Base-by-base conservation (phyloP, 2,797 vertebrate species). In the Epinephelus awoara region DNA sequence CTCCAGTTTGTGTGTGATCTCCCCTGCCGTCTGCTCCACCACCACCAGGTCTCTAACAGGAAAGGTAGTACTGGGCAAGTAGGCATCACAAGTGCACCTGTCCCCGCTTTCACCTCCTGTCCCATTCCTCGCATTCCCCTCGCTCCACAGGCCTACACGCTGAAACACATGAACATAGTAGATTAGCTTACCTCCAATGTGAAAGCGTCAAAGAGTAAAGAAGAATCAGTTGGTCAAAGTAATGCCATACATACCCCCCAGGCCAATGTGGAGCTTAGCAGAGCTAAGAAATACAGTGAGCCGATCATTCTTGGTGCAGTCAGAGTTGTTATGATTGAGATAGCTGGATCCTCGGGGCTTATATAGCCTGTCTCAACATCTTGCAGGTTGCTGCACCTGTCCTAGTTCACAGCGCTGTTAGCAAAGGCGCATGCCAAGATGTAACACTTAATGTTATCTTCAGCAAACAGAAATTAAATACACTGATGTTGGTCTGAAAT, bases 11-110 rank as follows among this genome's bases (percentile, higher is more conserved):
- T 42, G 85, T 46, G 72, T 88, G 75, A 94, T 90, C 76, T 92
- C 90, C 50, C 47, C 73, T 5, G 76, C 75, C 1, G 76, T 85
- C 68, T 91, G 73, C 72, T 95, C 92, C 6, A 93, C 71, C 40
- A 21, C 69, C 58, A 87, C 83, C 69, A 95, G 88, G 55, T 94
- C 89, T 68, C 52, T 19, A 5, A 89, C 42, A 23, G 92, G 91
- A 74, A 94, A 95, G 11, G 90, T 92, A 54, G 84, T 88, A 72
- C 85, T 84, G 21, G 94, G 92, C 72, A 94, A 72, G 70, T 94
- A 93, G 46, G 93, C 93, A 49, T 94, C 88, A 79, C 94, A 95
- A 59, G 80, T 77, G 54, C 94, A 95, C 59, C 79, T 75, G 51
- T 81, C 80, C 10, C 55, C 86, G 12, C 54, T 62, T 38, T 83